These are phyloP conservation scores for Platyura marginata DNA, from an alignment of 1,140 invertebrate genomes.

Conservation along the genomic window DNA sequence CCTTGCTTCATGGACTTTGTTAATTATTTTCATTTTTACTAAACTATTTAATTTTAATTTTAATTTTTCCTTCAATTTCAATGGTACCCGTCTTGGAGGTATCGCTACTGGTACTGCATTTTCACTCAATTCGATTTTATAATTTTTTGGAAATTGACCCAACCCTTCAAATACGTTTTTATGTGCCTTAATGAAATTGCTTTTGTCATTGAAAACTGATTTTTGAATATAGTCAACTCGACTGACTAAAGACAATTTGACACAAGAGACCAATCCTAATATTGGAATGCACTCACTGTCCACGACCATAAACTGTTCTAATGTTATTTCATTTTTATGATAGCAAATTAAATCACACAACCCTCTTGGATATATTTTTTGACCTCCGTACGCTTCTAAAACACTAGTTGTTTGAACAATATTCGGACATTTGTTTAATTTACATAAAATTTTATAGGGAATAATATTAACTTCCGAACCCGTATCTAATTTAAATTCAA, in stretches of 20 bases:
- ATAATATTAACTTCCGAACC: slow-evolving; percentile 1
- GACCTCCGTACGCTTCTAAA: background rate
- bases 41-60: slow-evolving; percentile 11
- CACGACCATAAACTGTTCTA: background rate
- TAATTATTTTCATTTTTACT: slow-evolving; percentile 9
- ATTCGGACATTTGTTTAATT: background rate
- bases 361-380: background rate
- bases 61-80: slow-evolving; percentile 9
- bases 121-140: slow-evolving; percentile 3
- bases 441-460: background rate
- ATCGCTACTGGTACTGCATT: slow-evolving; percentile 5
- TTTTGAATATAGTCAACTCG: background rate
- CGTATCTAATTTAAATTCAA: background rate
- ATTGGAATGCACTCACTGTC: background rate
- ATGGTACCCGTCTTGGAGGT: slow-evolving; percentile 8
- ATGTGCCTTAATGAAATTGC: background rate
- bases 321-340: background rate
- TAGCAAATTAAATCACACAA: background rate
- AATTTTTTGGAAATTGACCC: slow-evolving; percentile 5
- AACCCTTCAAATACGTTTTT: background rate
- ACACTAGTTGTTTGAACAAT: background rate
- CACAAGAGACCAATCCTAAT: background rate
- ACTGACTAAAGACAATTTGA: background rate
- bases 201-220: background rate
- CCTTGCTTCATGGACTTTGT: slow-evolving; percentile 12